phyloP scores from a whole-genome alignment of 2,113 vertebrate species.

The Oxyura jamaicensis region DNA sequence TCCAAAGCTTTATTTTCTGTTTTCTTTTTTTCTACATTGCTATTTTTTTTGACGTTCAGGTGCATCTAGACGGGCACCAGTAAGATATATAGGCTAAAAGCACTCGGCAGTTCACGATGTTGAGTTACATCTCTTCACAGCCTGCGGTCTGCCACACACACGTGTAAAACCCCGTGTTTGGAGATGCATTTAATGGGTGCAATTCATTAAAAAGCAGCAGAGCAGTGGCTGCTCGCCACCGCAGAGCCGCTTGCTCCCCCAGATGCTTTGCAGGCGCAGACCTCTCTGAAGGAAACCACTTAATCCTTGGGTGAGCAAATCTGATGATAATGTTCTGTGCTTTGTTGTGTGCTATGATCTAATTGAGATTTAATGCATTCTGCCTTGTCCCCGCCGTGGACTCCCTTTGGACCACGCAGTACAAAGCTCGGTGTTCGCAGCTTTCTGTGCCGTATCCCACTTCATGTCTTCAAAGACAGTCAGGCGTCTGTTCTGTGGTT shows the following conservation, averaged over 20 bases:
- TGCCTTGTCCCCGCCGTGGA: slow-evolving; percentile 67
- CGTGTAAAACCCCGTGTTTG: background rate
- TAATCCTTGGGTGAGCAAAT: slow-evolving; percentile 72
- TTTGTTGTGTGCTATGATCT: slow-evolving; percentile 75
- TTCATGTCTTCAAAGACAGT: background rate
- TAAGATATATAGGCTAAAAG: background rate
- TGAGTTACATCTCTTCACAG: background rate
- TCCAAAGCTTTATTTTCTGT: background rate
- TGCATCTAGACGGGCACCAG: background rate
- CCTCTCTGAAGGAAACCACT: background rate
- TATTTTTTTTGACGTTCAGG: background rate
- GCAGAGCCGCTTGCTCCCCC: background rate
- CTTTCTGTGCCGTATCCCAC: background rate
- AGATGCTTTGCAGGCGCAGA: background rate
- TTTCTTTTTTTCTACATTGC: background rate
- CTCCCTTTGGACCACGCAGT: slow-evolving; percentile 26
- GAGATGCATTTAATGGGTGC: background rate
- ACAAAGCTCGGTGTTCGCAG: slow-evolving; percentile 12
- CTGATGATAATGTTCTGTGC: background rate
- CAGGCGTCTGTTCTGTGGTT: background rate
- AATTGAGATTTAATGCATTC: slow-evolving; percentile 82
- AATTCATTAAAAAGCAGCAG: background rate
- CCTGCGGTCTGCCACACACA: background rate
- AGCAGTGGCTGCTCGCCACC: background rate
- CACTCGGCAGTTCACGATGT: background rate